Evolutionary conservation across 1,140 invertebrate species (phyloP).

Genomic region (Stenopsyche tienmushanensis): DNA sequence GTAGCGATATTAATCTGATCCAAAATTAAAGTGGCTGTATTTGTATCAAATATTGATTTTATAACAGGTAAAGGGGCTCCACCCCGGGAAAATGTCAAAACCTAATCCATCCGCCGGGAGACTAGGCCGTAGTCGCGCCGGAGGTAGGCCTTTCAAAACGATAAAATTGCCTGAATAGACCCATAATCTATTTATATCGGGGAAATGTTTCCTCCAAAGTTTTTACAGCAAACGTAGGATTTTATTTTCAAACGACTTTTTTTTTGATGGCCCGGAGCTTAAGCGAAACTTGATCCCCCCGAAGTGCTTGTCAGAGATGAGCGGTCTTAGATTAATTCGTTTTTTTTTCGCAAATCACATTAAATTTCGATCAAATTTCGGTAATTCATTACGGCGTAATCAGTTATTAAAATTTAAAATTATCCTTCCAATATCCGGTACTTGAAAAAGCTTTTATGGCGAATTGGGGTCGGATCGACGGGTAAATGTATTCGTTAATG

Average conservation of each 20-base stretch:
- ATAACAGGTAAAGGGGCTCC: constrained; percentile 4
- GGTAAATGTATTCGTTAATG: too few species aligned
- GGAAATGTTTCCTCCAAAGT: not conserved
- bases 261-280: not conserved
- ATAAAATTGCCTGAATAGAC: constrained; percentile 22
- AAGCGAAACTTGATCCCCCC: not conserved
- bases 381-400: too few species aligned
- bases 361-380: not conserved
- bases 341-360: not conserved
- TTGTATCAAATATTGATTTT: constrained; percentile 27
- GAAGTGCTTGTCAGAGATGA: too few species aligned
- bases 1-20: too few species aligned
- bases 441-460: too few species aligned
- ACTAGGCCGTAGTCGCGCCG: not conserved
- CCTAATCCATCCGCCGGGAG: constrained; percentile 20
- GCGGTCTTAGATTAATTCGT: not conserved
- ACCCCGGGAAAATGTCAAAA: constrained; percentile 16
- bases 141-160: constrained; percentile 12
- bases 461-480: too few species aligned
- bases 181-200: constrained; percentile 21
- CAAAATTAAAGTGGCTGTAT: constrained; percentile 1
- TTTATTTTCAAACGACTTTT: not conserved
- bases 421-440: too few species aligned
- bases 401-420: too few species aligned
- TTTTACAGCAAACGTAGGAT: not conserved